phyloP scores from a whole-genome alignment of 1,140 invertebrate genomes.

The Cepaea nemoralis region DNA sequence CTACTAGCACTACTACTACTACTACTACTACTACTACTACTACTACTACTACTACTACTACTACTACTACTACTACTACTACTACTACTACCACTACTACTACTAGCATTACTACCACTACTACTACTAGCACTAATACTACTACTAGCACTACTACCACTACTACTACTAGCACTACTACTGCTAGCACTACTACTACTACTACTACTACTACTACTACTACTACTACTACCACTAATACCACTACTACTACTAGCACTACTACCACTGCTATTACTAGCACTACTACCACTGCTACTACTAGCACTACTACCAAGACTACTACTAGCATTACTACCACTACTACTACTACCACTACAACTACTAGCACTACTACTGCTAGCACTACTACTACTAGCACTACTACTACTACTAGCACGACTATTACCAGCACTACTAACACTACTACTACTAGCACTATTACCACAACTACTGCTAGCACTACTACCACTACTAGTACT shows the following conservation, averaged over 20 bases:
- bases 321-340: background rate
- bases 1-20: background rate
- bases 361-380: background rate
- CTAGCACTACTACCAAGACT: background rate
- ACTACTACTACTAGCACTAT: no score
- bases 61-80: background rate
- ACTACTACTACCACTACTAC: background rate
- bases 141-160: constrained; percentile 19
- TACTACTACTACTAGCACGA: background rate
- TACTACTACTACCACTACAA: background rate
- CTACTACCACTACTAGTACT: no score
- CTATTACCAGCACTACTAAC: no score
- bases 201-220: constrained; percentile 6
- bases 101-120: background rate
- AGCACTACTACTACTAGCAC: background rate
- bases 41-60: background rate
- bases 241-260: constrained; percentile 17
- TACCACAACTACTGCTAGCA: no score
- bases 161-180: constrained; percentile 18
- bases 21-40: constrained; percentile 18
- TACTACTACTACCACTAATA: constrained; percentile 10
- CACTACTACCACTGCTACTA: constrained; percentile 10
- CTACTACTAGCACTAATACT: background rate
- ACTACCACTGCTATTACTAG: background rate
- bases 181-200: constrained; percentile 1